Percentiles rank a stretch among this genome's conserved stretches.
These are phyloP conservation scores for Corvus hawaiiensis DNA, from an alignment of 2,113 vertebrate species.

Conservation along the genomic window DNA sequence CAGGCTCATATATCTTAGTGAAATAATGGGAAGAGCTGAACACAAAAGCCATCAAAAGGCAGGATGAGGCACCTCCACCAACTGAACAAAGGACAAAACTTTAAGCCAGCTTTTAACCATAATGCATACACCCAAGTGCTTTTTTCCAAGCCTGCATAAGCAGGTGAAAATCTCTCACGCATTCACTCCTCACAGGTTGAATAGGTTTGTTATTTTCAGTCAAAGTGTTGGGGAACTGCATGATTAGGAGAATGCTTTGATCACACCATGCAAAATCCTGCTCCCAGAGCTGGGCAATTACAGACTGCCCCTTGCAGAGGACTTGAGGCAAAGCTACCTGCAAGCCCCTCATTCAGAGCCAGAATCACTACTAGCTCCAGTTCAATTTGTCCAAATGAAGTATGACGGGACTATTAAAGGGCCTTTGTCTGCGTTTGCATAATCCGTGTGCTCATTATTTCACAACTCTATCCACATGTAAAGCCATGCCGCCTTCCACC, in stretches of 20 bases:
- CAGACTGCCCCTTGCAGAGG: not conserved
- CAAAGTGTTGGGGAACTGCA: not conserved
- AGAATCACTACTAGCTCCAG: not conserved
- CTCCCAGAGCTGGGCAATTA: not conserved
- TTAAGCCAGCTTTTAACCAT: constrained; percentile 25
- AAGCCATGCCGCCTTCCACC: not conserved
- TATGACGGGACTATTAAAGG: not conserved
- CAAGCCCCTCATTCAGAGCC: not conserved
- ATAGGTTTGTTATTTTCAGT: constrained; percentile 36
- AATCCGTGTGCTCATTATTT: not conserved
- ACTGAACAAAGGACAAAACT: not conserved
- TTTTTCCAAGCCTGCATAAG: constrained; percentile 1
- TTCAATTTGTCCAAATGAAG: not conserved
- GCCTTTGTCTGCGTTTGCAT: not conserved
- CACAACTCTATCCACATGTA: not conserved
- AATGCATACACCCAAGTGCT: not conserved
- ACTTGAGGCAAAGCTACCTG: not conserved
- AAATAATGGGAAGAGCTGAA: constrained; percentile 42
- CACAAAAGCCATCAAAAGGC: constrained; percentile 6
- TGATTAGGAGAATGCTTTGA: constrained; percentile 20
- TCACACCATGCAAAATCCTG: constrained; percentile 37
- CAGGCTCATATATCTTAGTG: constrained; percentile 18
- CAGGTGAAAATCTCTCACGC: constrained; percentile 50
- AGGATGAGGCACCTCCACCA: not conserved
- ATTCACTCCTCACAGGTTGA: constrained; percentile 23